A percentile compares a stretch with the other conserved stretches of the same genome.
These are phyloP conservation scores for Solea solea DNA, from an alignment of 2,113 vertebrate genomes.

Conservation along the genomic window DNA sequence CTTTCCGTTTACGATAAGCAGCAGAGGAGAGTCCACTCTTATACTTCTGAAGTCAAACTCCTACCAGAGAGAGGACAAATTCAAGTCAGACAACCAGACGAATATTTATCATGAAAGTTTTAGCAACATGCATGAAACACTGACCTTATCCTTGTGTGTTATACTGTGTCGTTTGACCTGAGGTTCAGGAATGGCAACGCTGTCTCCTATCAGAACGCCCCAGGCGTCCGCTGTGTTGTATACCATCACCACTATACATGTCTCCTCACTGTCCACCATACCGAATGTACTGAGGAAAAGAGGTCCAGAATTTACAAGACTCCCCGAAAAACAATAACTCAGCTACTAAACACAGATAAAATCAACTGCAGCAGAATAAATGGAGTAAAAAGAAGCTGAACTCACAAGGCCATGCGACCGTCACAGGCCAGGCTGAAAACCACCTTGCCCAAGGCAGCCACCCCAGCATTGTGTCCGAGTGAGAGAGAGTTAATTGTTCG, in stretches of 20 bases:
- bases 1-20: slow-evolving; percentile 91
- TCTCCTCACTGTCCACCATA: slow-evolving; percentile 88
- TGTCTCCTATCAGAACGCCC: slow-evolving; percentile 92
- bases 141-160: slow-evolving; percentile 87
- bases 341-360: not conserved
- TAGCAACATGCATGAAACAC: slow-evolving; percentile 9
- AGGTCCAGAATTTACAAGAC: not conserved
- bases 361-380: not conserved
- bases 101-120: not conserved
- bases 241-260: slow-evolving; percentile 88
- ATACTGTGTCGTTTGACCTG: slow-evolving; percentile 85
- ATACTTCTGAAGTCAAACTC: slow-evolving; percentile 86
- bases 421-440: slow-evolving; percentile 91
- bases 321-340: not conserved
- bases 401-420: slow-evolving; percentile 92
- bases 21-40: slow-evolving; percentile 88
- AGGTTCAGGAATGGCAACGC: slow-evolving; percentile 90
- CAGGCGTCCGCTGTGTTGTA: slow-evolving; percentile 92
- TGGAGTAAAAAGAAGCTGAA: slow-evolving; percentile 20
- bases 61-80: slow-evolving; percentile 40
- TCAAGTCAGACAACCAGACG: not conserved
- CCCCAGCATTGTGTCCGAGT: slow-evolving; percentile 81
- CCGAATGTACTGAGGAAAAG: slow-evolving; percentile 85
- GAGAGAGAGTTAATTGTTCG: slow-evolving; percentile 69
- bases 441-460: slow-evolving; percentile 89